Evolutionary conservation across 2,113 vertebrate genomes (phyloP).

Genomic region (Pseudorectes ferrugineus): DNA sequence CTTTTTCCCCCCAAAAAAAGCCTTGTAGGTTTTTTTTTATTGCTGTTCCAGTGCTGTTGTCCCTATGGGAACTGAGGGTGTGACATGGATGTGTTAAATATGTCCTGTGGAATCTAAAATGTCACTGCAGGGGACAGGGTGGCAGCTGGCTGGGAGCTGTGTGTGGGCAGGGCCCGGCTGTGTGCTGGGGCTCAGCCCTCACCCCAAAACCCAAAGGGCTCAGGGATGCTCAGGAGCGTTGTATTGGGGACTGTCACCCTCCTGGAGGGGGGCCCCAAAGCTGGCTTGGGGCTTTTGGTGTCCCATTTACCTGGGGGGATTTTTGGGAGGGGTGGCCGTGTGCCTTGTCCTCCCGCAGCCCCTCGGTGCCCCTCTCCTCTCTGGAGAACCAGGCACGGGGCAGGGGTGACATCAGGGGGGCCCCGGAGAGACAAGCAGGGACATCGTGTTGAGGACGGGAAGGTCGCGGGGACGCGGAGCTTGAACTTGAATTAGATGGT

Average conservation of each 20-base stretch:
- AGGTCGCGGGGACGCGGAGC: constrained; percentile 19
- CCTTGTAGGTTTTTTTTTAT: not conserved
- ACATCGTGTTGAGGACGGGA: not conserved
- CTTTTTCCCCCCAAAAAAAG: rapidly evolving
- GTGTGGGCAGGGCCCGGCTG: not conserved
- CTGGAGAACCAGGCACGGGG: rapidly evolving
- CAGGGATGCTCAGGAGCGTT: rapidly evolving
- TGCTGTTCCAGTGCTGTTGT: not conserved
- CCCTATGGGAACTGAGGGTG: not conserved
- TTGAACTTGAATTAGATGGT: constrained; percentile 53
- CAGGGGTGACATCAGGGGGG: not conserved
- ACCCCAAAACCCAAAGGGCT: not conserved
- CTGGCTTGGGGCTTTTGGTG: not conserved
- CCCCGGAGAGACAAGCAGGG: rapidly evolving
- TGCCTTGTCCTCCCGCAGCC: not conserved
- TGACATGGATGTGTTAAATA: not conserved
- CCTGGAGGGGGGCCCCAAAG: not conserved
- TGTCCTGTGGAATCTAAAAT: not conserved
- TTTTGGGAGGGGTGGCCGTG: rapidly evolving
- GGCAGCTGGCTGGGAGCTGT: not conserved
- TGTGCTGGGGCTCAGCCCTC: not conserved
- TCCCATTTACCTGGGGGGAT: not conserved
- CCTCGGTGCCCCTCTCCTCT: not conserved
- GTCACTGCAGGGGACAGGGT: rapidly evolving
- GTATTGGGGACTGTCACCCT: not conserved